phyloP scores from a whole-genome alignment of 1,140 invertebrate species.

The Drosophila repleta region DNA sequence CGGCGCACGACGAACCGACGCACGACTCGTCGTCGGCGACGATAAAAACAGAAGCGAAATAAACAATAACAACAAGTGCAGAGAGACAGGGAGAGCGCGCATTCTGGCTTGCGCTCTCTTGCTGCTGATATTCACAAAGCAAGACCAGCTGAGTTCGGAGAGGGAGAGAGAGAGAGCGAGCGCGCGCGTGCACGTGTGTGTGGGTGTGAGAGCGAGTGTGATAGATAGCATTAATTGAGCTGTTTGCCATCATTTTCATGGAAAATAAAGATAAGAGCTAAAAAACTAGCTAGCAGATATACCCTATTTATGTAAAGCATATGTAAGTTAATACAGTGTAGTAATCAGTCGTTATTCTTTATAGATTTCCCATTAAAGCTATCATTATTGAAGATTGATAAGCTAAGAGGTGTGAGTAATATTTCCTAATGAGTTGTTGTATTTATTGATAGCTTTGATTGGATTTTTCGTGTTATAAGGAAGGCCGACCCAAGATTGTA shows the following conservation, averaged over 20 bases:
- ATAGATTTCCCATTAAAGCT: background rate
- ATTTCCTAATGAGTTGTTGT: background rate
- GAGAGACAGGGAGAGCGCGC: slow-evolving; percentile 4
- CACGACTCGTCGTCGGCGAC: slow-evolving; percentile 29
- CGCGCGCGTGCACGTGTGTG: background rate
- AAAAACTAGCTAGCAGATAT: background rate
- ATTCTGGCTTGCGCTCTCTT: background rate
- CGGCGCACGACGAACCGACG: slow-evolving; percentile 8
- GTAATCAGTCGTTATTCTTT: background rate
- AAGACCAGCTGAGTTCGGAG: background rate
- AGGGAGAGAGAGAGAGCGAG: background rate
- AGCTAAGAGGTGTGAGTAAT: slow-evolving; percentile 23
- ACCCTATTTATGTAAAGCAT: background rate
- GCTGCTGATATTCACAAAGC: slow-evolving; percentile 12
- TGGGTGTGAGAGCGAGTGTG: too few species aligned
- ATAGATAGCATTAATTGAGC: slow-evolving; percentile 42
- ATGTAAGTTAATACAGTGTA: background rate
- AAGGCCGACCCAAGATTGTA: background rate
- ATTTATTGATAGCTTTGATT: background rate
- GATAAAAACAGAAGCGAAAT: slow-evolving; percentile 20
- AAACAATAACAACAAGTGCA: slow-evolving; percentile 23
- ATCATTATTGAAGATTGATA: slow-evolving; percentile 29
- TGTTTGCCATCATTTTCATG: slow-evolving; percentile 25
- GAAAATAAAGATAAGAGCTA: slow-evolving; percentile 1
- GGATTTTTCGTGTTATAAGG: background rate